phyloP scores from a whole-genome alignment of 1,140 invertebrate genomes.

The Drosophila lacertosa region DNA sequence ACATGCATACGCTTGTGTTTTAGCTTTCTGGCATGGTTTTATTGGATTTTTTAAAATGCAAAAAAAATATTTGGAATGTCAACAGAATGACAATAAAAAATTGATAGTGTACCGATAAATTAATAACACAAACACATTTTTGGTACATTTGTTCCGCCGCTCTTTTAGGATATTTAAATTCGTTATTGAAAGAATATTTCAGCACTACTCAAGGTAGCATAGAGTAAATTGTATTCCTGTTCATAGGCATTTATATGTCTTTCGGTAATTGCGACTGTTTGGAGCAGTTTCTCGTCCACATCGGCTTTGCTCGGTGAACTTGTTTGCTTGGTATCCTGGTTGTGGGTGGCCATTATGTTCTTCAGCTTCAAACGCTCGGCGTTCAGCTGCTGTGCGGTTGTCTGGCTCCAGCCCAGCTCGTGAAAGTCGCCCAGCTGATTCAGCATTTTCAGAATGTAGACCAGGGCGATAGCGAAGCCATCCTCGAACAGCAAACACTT shows the following conservation, averaged over 20 bases:
- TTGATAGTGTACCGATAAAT: too few species aligned
- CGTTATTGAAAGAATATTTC: slow-evolving; percentile 94
- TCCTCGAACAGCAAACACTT: slow-evolving; percentile 96
- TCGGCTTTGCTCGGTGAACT: slow-evolving; percentile 73
- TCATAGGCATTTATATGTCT: slow-evolving; percentile 91
- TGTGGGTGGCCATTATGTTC: slow-evolving; percentile 83
- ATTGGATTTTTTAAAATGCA: too few species aligned
- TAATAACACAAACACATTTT: too few species aligned
- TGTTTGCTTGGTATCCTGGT: slow-evolving; percentile 4
- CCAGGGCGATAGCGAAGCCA: slow-evolving; percentile 97
- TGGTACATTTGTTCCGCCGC: too few species aligned
- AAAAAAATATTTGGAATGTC: too few species aligned
- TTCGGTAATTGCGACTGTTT: slow-evolving; percentile 96
- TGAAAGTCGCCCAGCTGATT: slow-evolving; percentile 93
- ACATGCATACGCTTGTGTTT: too few species aligned
- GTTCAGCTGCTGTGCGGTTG: slow-evolving; percentile 90
- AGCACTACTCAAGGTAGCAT: slow-evolving; percentile 96
- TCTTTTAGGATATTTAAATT: neutral
- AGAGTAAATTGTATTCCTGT: slow-evolving; percentile 95
- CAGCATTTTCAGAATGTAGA: slow-evolving; percentile 89
- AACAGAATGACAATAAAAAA: too few species aligned
- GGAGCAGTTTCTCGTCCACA: slow-evolving; percentile 94
- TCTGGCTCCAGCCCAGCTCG: slow-evolving; percentile 97
- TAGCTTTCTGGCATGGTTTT: too few species aligned
- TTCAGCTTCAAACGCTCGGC: slow-evolving; percentile 87